Evolutionary conservation across 1,140 invertebrate genomes (phyloP).

Genomic region (Brachionus plicatilis): DNA sequence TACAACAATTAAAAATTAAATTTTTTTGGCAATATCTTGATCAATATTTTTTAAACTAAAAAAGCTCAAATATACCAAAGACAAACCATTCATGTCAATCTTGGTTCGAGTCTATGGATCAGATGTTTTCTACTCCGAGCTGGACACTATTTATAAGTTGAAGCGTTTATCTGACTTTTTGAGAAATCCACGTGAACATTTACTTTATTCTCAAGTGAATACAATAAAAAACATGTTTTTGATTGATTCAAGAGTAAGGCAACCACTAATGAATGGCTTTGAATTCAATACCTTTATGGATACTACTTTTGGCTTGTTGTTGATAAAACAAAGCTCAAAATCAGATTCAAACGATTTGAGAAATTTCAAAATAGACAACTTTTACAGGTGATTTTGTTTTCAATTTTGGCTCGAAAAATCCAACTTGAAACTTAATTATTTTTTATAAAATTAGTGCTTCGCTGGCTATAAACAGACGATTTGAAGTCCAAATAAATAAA

Average conservation of each 20-base stretch:
- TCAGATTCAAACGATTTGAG: neutral
- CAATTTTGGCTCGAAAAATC: too few species aligned
- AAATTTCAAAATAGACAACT: constrained; percentile 18
- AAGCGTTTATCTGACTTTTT: constrained; percentile 12
- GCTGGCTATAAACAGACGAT: constrained; percentile 17
- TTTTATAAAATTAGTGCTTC: neutral
- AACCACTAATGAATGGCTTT: constrained; percentile 36
- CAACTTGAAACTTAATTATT: neutral
- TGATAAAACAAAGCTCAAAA: constrained; percentile 19
- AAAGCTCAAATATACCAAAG: neutral
- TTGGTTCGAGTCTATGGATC: constrained; percentile 34
- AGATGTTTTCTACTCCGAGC: constrained; percentile 36
- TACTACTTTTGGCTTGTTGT: constrained; percentile 2
- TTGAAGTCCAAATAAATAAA: constrained; percentile 33
- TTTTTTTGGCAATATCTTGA: neutral
- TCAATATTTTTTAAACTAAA: neutral
- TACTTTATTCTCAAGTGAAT: constrained; percentile 29
- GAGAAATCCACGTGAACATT: neutral
- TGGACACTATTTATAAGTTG: neutral
- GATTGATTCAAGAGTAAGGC: constrained; percentile 28
- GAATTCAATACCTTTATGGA: constrained; percentile 35
- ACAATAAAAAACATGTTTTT: constrained; percentile 39
- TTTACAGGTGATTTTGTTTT: neutral
- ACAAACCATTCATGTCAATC: constrained; percentile 29
- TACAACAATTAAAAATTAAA: too few species aligned